These are phyloP conservation scores for Lophius piscatorius DNA, from an alignment of 2,113 vertebrate species.

Conservation along the genomic window DNA sequence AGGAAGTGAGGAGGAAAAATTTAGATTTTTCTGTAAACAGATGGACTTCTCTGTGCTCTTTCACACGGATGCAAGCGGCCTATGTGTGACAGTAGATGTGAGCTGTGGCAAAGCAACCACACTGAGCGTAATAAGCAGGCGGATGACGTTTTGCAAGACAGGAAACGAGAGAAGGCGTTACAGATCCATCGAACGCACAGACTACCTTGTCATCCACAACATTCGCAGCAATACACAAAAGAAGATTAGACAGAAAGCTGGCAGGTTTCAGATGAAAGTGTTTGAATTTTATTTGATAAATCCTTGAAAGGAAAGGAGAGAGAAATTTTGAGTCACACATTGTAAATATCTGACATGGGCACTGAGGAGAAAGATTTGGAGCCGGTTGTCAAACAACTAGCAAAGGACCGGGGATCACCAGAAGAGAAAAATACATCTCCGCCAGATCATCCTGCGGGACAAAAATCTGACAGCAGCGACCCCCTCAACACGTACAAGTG, in stretches of 20 bases:
- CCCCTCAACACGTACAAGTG: constrained; percentile 79
- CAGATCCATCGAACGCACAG: constrained; percentile 3
- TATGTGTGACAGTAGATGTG: background rate
- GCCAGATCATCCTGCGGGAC: constrained; percentile 32
- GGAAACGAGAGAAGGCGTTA: constrained; percentile 65
- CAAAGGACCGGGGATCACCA: constrained; percentile 47
- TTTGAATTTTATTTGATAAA: constrained; percentile 14
- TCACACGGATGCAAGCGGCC: constrained; percentile 43
- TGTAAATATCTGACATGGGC: constrained; percentile 65
- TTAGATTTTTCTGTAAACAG: constrained; percentile 3
- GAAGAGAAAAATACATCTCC: constrained; percentile 56
- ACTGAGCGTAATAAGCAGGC: constrained; percentile 10
- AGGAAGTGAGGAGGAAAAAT: background rate
- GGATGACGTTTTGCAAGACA: constrained; percentile 59
- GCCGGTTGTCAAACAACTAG: constrained; percentile 38
- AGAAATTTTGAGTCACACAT: background rate
- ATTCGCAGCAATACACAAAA: background rate
- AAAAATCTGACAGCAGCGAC: constrained; percentile 45
- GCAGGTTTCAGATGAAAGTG: constrained; percentile 4
- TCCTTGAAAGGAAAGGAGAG: constrained; percentile 5
- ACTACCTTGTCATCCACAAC: background rate
- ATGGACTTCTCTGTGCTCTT: constrained; percentile 32
- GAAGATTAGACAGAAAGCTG: background rate
- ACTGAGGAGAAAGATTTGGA: constrained; percentile 71
- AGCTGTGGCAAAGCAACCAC: constrained; percentile 41